Evolutionary conservation across 2,113 vertebrate genomes (phyloP).

Genomic region (Cinclus cinclus): DNA sequence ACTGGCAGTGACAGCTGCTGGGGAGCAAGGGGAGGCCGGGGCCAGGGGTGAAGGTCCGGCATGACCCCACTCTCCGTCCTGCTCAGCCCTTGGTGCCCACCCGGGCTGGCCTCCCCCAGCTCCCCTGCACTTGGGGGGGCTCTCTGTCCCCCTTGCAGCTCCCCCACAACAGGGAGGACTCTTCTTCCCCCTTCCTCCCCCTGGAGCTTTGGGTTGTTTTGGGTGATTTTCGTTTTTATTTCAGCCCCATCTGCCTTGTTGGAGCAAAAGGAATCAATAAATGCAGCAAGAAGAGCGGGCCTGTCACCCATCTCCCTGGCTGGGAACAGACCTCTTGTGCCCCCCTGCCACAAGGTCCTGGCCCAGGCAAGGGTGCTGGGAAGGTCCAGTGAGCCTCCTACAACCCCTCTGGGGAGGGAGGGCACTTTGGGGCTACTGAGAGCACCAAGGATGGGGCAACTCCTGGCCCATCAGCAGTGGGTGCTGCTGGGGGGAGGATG

Average conservation of each 20-base stretch:
- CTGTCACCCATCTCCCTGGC: background rate
- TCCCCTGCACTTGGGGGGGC: background rate
- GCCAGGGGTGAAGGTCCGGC: fast-evolving
- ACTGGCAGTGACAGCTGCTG: background rate
- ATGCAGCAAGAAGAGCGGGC: background rate
- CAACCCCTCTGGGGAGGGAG: background rate
- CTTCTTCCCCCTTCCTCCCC: background rate
- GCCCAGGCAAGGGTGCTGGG: background rate
- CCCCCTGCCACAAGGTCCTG: fast-evolving
- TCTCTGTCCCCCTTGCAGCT: background rate
- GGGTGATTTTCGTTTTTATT: conserved; percentile 39
- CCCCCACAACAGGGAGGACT: background rate
- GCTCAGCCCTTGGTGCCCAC: background rate
- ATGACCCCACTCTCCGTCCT: fast-evolving
- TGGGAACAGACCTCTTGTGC: background rate
- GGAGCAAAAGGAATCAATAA: conserved; percentile 59
- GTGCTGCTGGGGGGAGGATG: background rate
- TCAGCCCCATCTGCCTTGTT: conserved; percentile 28
- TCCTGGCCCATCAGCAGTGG: background rate
- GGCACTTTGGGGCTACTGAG: background rate
- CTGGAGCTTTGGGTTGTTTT: background rate
- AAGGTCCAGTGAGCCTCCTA: background rate
- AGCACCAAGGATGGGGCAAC: background rate
- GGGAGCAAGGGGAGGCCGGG: background rate
- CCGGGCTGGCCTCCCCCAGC: background rate